Base-by-base conservation (phyloP, 2,113 vertebrate species). In the Osmerus eperlanus region DNA sequence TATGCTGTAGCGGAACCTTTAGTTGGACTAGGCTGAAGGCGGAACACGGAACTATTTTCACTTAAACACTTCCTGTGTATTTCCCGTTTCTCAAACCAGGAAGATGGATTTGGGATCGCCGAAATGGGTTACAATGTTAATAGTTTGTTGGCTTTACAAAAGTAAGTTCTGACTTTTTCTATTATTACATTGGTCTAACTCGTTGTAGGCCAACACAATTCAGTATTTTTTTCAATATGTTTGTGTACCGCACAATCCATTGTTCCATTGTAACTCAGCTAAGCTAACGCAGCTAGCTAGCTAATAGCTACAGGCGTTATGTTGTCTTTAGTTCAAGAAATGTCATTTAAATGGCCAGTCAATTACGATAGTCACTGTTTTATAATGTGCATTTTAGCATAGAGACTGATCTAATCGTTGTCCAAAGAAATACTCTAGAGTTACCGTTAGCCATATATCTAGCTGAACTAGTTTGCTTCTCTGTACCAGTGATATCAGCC, bases 91-190 rank as follows among this genome's bases (percentile, higher is more conserved):
- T 70, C 67, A 75, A 86, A 91, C 79, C 89, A 91, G 89, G 90
- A 92, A 92, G 90, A 93, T 93, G 91, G 89, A 82, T 83, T 67
- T 74, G 7, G 67, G 68, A 56, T 81, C 84, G 74, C 80, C 21
- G 54, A 88, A 85, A 75, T 84, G 75, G 82, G 28, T 76, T 4
- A 23, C 81, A 75, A 47, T 77, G 51, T 52, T 90, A 13, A 3
- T 86, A 7, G 1, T 89, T 80, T 83, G 72, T 70, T 78, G 70
- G 0, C 74, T 89, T 77, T 80, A 79, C 60, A 3, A 78, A 16
- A 84, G 92, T 93, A 79, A 88, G 91, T 85, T 47, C 0, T 3
- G 8, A 18, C 18, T 7, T 28, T 2, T 21, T 16, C 0, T 0
- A 0, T 2, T 60, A 32, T 51, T 41, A 47, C 18, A 11, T 21